Conservation (phyloP, 30 jellyfish, hydroid and myxozoan genomes). For the Cassiopea andromeda region DNA sequence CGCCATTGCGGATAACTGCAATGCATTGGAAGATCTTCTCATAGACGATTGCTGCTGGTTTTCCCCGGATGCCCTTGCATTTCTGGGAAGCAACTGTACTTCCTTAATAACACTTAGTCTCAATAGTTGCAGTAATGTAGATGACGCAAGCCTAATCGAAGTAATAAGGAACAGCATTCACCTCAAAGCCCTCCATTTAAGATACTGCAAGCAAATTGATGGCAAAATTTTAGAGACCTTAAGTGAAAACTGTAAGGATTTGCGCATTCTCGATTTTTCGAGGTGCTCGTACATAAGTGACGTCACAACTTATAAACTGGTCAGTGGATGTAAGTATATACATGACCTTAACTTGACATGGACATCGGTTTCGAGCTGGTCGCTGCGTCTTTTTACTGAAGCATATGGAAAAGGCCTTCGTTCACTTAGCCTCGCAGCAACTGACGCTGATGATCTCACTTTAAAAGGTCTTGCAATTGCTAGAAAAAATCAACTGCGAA, state of each 20-base stretch:
- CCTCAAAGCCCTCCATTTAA: conserved; percentile 17
- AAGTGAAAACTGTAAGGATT: conserved; percentile 2
- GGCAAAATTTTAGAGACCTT: neutral
- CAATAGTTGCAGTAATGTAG: conserved; percentile 10
- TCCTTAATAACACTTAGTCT: conserved; percentile 18
- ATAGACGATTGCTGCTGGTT: conserved; percentile 53
- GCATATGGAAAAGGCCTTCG: conserved; percentile 3
- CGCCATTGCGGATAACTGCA: conserved; percentile 27
- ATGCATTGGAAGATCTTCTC: conserved; percentile 14
- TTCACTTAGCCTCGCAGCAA: conserved; percentile 16
- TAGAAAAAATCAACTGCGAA: neutral
- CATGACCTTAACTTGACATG: conserved; percentile 25
- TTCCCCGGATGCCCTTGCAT: conserved; percentile 26
- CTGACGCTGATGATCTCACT: conserved; percentile 16
- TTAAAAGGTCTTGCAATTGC: neutral
- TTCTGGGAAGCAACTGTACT: conserved; percentile 23
- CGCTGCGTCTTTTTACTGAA: conserved; percentile 20
- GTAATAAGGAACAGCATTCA: neutral
- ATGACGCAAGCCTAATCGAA: conserved; percentile 31
- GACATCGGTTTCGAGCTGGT: conserved; percentile 30
- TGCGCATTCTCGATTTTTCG: conserved; percentile 45
- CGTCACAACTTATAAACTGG: conserved; percentile 14
- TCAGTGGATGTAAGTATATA: conserved; percentile 24
- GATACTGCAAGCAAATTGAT: conserved; percentile 45
- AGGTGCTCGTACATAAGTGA: conserved; percentile 32